These are phyloP conservation scores for Neomonachus schauinslandi DNA, from an alignment of 2,113 vertebrate species.

Conservation along the genomic window DNA sequence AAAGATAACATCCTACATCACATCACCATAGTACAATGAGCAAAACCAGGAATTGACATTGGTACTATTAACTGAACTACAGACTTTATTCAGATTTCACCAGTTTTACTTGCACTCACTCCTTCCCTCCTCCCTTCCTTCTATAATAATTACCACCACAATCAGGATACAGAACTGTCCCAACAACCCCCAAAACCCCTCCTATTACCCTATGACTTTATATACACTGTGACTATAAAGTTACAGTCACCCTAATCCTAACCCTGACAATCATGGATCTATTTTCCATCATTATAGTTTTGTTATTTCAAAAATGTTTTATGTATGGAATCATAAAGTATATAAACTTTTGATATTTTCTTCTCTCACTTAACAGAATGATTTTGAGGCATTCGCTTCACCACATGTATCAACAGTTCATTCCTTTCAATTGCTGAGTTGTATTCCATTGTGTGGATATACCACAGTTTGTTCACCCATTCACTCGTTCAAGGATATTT, in stretches of 20 bases:
- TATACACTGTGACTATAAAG: neutral
- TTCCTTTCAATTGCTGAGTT: neutral
- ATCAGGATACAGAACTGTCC: neutral
- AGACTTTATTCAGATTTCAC: neutral
- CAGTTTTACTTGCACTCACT: neutral
- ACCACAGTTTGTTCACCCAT: neutral
- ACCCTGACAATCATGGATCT: neutral
- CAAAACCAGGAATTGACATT: neutral
- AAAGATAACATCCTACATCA: neutral
- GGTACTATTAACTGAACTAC: neutral
- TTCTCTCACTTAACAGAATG: neutral
- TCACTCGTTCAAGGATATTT: neutral
- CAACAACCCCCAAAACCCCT: neutral
- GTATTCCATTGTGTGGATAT: neutral
- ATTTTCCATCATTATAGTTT: neutral
- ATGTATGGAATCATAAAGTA: neutral
- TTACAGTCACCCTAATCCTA: neutral
- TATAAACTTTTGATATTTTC: neutral
- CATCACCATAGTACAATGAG: neutral
- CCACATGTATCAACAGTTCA: neutral
- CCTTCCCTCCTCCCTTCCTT: neutral
- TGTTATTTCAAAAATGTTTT: slow-evolving; percentile 1
- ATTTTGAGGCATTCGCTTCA: neutral
- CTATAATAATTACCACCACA: neutral
- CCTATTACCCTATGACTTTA: neutral